Percentiles rank a stretch among this genome's conserved stretches.
These are phyloP conservation scores for Ageneiosus marmoratus DNA, from an alignment of 2,113 vertebrate genomes.

Conservation along the genomic window DNA sequence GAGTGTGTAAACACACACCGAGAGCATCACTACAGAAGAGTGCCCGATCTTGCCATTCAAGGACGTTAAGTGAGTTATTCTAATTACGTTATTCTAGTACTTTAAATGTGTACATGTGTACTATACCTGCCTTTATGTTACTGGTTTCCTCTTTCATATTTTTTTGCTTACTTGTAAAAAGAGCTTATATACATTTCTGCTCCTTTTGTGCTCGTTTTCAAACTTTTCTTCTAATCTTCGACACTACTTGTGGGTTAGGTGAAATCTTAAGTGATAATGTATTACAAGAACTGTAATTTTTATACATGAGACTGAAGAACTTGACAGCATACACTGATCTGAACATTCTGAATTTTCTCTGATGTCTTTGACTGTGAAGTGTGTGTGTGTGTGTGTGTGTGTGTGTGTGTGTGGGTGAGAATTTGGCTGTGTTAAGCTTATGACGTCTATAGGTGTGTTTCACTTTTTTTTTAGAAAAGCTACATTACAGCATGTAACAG, in stretches of 20 bases:
- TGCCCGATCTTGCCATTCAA: not conserved
- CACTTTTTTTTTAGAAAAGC: not conserved
- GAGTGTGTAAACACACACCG: not conserved
- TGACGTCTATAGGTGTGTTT: not conserved
- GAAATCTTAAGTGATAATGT: not conserved
- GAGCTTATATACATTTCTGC: not conserved
- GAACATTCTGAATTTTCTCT: not conserved
- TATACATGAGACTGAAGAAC: not conserved
- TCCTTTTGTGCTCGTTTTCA: not conserved
- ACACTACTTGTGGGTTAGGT: not conserved
- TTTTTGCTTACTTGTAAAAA: not conserved
- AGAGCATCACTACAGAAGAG: constrained; percentile 10
- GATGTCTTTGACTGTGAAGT: not conserved
- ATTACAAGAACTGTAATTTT: not conserved
- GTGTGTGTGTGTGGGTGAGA: not conserved
- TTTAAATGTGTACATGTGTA: not conserved
- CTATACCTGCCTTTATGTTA: not conserved
- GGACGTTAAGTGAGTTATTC: constrained; percentile 7
- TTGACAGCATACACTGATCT: not conserved
- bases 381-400: not conserved
- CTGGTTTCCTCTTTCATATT: not conserved
- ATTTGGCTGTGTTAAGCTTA: not conserved
- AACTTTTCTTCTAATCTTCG: not conserved
- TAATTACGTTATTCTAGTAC: not conserved
- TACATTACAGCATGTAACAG: not conserved